Evolutionary conservation across 1,140 invertebrate species (phyloP).

Genomic region (Drosophila nasuta): DNA sequence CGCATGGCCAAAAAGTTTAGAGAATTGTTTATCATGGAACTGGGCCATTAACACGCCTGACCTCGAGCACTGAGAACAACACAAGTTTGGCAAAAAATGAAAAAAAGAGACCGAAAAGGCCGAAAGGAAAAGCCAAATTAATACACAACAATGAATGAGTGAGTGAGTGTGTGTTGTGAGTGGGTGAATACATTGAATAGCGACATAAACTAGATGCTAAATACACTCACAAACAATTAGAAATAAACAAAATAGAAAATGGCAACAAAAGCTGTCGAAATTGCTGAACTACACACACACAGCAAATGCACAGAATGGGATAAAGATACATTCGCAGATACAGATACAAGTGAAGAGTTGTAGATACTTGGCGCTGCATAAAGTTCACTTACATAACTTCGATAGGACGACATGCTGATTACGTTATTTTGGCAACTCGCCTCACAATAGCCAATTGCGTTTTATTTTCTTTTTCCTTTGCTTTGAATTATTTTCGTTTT

Average conservation of each 20-base stretch:
- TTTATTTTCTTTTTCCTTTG: constrained; percentile 29
- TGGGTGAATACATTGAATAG: constrained; percentile 4
- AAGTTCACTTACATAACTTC: constrained; percentile 83
- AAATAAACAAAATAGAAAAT: constrained; percentile 51
- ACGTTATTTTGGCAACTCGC: constrained; percentile 41
- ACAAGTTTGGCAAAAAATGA: constrained; percentile 15
- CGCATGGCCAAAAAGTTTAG: constrained; percentile 22
- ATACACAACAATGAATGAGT: constrained; percentile 18
- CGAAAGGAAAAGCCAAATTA: constrained; percentile 44
- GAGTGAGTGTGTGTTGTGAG: not conserved
- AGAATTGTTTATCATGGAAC: constrained; percentile 53
- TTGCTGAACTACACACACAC: constrained; percentile 19
- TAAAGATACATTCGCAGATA: constrained; percentile 35
- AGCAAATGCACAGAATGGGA: constrained; percentile 4
- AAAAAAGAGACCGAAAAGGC: constrained; percentile 17
- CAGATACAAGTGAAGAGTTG: constrained; percentile 35
- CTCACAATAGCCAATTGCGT: constrained; percentile 19
- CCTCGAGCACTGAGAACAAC: constrained; percentile 16
- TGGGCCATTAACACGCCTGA: constrained; percentile 51
- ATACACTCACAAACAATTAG: constrained; percentile 35
- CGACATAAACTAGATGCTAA: constrained; percentile 33
- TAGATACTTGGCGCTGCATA: constrained; percentile 50
- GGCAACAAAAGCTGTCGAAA: constrained; percentile 42
- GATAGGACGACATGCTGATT: constrained; percentile 80
- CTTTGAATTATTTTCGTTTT: constrained; percentile 9